Evolutionary conservation across 1,140 invertebrate genomes (phyloP), one percentile per base, ranked within the genome.

Genomic region (Calephelis virginiensis): DNA sequence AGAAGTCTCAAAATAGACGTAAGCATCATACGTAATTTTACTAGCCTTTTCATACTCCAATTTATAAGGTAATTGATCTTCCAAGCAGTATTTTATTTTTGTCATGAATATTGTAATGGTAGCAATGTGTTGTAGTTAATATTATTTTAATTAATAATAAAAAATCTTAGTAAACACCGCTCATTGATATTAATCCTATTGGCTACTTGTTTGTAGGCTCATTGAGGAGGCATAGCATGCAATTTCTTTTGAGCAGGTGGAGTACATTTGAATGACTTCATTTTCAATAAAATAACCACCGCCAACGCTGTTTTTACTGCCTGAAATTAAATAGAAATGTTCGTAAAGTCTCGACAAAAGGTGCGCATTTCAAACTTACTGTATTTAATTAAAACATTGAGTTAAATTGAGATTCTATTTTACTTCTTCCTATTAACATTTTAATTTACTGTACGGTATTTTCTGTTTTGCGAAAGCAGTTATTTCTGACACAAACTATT

Each of bases 241-340:
- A 73, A 74, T 74, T 74, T 76, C 71, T 70, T 62, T 63, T 60
- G 67, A 76, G 70, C 77, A 81, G 75, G 77, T 79, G 79, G 71
- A 66, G 46, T 66, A 66, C 50, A 66, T 63, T 50, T 65, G 73
- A 64, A 74, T 74, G 75, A 74, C 71, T 78, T 76, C 69, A 75
- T 80, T 81, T 81, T 80, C 77, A 80, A 81, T 80, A 80, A 80
- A 78, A 79, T 79, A 73, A 76, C 71, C 50, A 68, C 77, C 71
- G 69, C 64, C 49, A 64, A 63, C 69, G 65, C 61, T 61, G 53
- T 73, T 74, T 70, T 66, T 64, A 71, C 71, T 64, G 53, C 11
- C 53, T 59, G 53, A 59, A 59, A 59, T 59, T 59, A 59, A 59
- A 37, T 59, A 59, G 53, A 59, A 59, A 59, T 28, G 17, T 56